Percentiles rank a stretch among this genome's conserved stretches.
These are phyloP conservation scores for Elymnias hypermnestra DNA, from an alignment of 1,140 invertebrate species.

Conservation along the genomic window DNA sequence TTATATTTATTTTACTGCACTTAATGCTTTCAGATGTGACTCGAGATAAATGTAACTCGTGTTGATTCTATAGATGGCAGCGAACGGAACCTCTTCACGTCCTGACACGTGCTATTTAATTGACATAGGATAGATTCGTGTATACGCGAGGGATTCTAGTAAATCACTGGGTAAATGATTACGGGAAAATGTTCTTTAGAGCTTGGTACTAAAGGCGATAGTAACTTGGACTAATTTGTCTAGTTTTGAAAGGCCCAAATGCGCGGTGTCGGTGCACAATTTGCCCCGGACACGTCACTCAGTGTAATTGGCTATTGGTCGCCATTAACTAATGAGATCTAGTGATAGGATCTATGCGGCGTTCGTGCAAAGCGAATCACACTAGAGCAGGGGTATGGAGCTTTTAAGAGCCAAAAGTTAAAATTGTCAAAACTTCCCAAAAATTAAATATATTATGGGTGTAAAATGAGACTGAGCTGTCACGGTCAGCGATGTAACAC, in stretches of 20 bases:
- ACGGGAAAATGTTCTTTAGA: slow-evolving; percentile 4
- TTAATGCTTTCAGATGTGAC: slow-evolving; percentile 14
- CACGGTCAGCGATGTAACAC: too few relatives aligned
- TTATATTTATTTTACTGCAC: slow-evolving; percentile 18
- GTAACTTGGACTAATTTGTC: slow-evolving; percentile 9
- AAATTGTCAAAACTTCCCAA: too few relatives aligned
- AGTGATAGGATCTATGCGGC: slow-evolving; percentile 48
- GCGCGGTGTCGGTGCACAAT: slow-evolving; percentile 33
- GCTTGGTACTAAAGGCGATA: slow-evolving; percentile 6
- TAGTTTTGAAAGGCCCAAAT: slow-evolving; percentile 22
- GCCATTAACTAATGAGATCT: slow-evolving; percentile 61
- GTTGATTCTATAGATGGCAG: slow-evolving; percentile 17
- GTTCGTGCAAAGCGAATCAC: slow-evolving; percentile 39
- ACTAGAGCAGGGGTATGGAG: too few relatives aligned
- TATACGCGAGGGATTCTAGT: not conserved
- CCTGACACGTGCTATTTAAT: slow-evolving; percentile 21
- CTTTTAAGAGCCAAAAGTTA: too few relatives aligned
- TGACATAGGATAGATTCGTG: slow-evolving; percentile 22
- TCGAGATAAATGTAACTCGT: slow-evolving; percentile 15
- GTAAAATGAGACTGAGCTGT: too few relatives aligned
- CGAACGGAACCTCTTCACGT: slow-evolving; percentile 14
- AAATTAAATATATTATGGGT: too few relatives aligned
- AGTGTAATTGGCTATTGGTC: slow-evolving; percentile 48
- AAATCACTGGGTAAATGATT: not conserved
- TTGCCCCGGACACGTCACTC: slow-evolving; percentile 62